A percentile compares a stretch with the other conserved stretches of the same genome.
Conservation (phyloP, 2,113 vertebrate species). For the Peromyscus californicus region DNA sequence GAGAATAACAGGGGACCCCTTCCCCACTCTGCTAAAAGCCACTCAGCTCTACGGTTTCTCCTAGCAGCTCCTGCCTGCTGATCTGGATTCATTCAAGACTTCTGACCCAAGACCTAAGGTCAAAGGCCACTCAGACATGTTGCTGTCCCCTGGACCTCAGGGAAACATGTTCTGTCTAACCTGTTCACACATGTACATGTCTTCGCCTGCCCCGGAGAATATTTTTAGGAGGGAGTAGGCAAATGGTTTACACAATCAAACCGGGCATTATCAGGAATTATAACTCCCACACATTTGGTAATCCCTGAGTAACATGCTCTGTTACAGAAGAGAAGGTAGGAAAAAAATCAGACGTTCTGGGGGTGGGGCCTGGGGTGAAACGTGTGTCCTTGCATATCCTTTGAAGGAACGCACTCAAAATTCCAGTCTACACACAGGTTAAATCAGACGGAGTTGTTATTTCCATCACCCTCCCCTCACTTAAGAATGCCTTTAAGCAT, state of each 20-base stretch:
- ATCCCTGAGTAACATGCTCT: neutral
- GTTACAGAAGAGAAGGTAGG: neutral
- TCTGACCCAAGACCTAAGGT: neutral
- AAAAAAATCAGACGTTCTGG: slow-evolving; percentile 6
- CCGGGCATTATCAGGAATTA: neutral
- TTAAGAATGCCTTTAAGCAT: neutral
- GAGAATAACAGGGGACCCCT: neutral
- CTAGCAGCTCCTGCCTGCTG: accelerated
- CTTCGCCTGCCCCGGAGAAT: neutral
- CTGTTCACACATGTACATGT: too few species aligned
- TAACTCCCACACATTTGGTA: neutral
- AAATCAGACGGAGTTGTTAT: neutral
- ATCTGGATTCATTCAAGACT: neutral
- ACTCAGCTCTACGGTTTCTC: neutral
- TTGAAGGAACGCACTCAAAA: slow-evolving; percentile 39
- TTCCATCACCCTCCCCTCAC: neutral
- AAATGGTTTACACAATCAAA: slow-evolving; percentile 47
- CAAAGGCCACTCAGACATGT: neutral
- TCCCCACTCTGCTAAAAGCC: neutral
- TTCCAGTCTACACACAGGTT: neutral
- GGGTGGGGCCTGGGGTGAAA: neutral
- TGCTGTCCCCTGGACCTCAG: neutral
- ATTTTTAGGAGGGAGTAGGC: slow-evolving; percentile 36
- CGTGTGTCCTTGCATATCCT: neutral
- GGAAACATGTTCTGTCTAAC: neutral